Base-by-base conservation (phyloP, 2,113 vertebrate genomes). In the Sterrhoptilus dennistouni region DNA sequence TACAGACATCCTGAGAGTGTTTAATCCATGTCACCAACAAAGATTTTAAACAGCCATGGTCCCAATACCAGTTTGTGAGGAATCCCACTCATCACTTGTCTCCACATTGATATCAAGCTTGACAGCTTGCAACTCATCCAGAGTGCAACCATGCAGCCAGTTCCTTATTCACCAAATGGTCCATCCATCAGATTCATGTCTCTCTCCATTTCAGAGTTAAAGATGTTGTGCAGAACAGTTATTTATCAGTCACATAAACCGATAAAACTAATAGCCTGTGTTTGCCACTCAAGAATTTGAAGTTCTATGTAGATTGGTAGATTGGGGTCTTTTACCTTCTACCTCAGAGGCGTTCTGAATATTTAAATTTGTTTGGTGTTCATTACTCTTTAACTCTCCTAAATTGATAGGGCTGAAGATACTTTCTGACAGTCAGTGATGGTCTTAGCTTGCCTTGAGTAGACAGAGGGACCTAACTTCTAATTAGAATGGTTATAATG, bases 11-110 rank as follows among this genome's bases (percentile, higher is more conserved):
- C 29, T 27, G 31, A 42, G 35, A 47, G 6, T 16, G 14, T 68
- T 63, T 40, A 42, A 27, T 63, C 40, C 7, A 0, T 17, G 31
- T 42, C 1, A 0, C 35, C 18, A 27, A 0, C 49, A 24, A n/a
- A 61, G 49, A 5, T 52, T 80, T 74, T 29, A n/a, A n/a, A 38
- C 36, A 42, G 54, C 49, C 3, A 0, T 27, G 12, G 47, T 36
- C 29, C 31, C 40, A 28, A 0, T 42, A 6, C 2, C 25, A 23
- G 14, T 49, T 56, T 0, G 3, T 49, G 71, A 42, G 35, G 47
- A 49, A 9, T 63, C 40, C 7, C 10, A 2, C 40, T 63, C 71
- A 16, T 49, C 22, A 5, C 35, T 42, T 47, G 40, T 17, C 56
- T 42, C 64, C 27, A 9, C 56, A 20, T 35, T 9, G 49, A 35